Conservation (phyloP, 2,113 vertebrate genomes). For the Chlamydotis undulata region DNA sequence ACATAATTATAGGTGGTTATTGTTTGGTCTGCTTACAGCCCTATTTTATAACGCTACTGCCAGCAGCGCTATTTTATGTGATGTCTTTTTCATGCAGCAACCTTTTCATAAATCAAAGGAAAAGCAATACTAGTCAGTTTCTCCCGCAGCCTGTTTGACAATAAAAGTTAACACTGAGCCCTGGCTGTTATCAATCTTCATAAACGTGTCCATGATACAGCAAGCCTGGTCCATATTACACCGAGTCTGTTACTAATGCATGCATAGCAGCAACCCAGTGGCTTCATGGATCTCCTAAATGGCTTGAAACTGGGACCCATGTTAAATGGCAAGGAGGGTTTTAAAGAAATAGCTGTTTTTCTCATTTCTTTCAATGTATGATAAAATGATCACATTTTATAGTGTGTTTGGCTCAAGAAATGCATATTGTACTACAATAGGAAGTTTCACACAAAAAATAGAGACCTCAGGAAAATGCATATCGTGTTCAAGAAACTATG, state of each 20-base stretch:
- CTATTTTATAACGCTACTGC: conserved; percentile 18
- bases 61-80: conserved; percentile 58
- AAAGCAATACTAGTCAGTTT: conserved; percentile 63
- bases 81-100: conserved; percentile 67
- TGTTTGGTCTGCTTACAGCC: conserved; percentile 52
- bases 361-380: not conserved
- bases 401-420: not conserved
- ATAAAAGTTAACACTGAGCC: conserved; percentile 74
- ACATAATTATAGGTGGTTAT: conserved; percentile 64
- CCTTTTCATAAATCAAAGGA: conserved; percentile 75
- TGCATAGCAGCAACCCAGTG: conserved; percentile 34
- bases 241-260: conserved; percentile 44
- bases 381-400: not conserved
- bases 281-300: conserved; percentile 55
- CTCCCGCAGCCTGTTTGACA: conserved; percentile 72
- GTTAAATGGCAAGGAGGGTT: conserved; percentile 46
- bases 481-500: not conserved
- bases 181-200: conserved; percentile 74
- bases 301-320: conserved; percentile 8
- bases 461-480: not conserved
- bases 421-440: not conserved
- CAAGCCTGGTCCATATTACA: conserved; percentile 20
- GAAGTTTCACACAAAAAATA: not conserved
- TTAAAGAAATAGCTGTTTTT: not conserved
- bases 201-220: conserved; percentile 69